Percentiles rank a stretch among this genome's conserved stretches.
Conservation (phyloP, 2,888 invertebrate genomes). For the Agonopterix heracliana region DNA sequence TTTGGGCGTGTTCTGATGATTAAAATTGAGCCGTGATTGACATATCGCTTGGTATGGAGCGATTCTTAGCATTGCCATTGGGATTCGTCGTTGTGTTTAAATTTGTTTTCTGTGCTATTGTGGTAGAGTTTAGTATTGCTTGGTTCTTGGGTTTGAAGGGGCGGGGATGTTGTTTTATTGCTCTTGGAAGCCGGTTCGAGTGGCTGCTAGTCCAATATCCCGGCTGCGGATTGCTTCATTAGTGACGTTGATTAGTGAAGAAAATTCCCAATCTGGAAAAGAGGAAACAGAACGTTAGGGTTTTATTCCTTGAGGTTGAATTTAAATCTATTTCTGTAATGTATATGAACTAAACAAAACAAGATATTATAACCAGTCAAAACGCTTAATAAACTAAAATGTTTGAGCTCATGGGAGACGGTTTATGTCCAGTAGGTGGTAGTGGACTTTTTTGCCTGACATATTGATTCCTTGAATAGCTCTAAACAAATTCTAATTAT, state of each 20-base stretch:
- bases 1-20: conserved; percentile 51
- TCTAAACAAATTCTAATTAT: no score
- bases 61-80: conserved; percentile 56
- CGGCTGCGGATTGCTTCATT: conserved; percentile 71
- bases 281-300: conserved; percentile 31
- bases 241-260: conserved; percentile 58
- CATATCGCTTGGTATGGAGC: conserved; percentile 58
- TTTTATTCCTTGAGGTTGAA: no score
- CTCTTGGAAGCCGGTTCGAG: conserved; percentile 46
- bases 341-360: no score
- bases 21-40: conserved; percentile 59
- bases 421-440: no score
- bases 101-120: conserved; percentile 29
- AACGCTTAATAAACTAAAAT: no score
- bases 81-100: conserved; percentile 33
- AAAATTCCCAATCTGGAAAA: conserved; percentile 60
- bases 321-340: no score
- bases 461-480: no score
- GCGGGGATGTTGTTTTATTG: conserved; percentile 60
- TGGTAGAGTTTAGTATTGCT: conserved; percentile 44
- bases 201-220: conserved; percentile 68
- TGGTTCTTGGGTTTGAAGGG: conserved; percentile 23
- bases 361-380: no score
- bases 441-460: no score
- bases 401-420: no score